Evolutionary conservation across 2,797 vertebrate species (phyloP).

Genomic region (Syngnathus acus): DNA sequence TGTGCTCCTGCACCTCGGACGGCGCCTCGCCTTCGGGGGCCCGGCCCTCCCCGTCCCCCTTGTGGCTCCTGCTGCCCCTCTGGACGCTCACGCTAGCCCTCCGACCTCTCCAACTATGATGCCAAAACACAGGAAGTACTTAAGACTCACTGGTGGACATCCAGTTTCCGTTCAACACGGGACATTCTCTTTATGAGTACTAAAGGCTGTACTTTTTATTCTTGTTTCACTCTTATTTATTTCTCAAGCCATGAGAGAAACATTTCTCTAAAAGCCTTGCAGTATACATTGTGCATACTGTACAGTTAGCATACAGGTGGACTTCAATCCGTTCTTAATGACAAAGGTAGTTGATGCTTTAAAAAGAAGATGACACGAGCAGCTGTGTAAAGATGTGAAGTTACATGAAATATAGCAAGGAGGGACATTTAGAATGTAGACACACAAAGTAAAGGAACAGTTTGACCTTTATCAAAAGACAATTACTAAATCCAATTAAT

Average conservation of each 20-base stretch:
- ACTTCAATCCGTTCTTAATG: constrained; percentile 11
- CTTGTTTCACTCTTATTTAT: constrained; percentile 53
- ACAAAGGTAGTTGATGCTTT: constrained; percentile 15
- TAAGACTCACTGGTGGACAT: constrained; percentile 8
- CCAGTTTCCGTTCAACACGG: constrained; percentile 26
- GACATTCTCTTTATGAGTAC: constrained; percentile 24
- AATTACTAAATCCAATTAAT: constrained; percentile 5
- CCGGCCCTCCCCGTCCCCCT: constrained; percentile 27
- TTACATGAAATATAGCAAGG: constrained; percentile 23
- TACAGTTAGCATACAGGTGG: constrained; percentile 18
- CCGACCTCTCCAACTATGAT: constrained; percentile 44
- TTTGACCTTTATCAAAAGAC: constrained; percentile 4
- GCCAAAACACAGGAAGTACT: constrained; percentile 24
- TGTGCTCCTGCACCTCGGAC: constrained; percentile 88
- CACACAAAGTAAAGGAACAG: not conserved
- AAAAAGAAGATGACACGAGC: constrained; percentile 12
- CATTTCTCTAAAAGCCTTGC: constrained; percentile 44
- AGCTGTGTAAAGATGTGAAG: not conserved
- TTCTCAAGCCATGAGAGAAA: constrained; percentile 33
- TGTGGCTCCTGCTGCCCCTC: constrained; percentile 55
- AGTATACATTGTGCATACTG: constrained; percentile 28
- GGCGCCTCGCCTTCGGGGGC: constrained; percentile 37
- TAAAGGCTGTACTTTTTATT: constrained; percentile 30
- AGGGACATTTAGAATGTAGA: constrained; percentile 4
- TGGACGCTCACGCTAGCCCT: constrained; percentile 53